Conservation (phyloP, 30 jellyfish, hydroid and myxozoan genomes). For the Nemopilema nomurai region DNA sequence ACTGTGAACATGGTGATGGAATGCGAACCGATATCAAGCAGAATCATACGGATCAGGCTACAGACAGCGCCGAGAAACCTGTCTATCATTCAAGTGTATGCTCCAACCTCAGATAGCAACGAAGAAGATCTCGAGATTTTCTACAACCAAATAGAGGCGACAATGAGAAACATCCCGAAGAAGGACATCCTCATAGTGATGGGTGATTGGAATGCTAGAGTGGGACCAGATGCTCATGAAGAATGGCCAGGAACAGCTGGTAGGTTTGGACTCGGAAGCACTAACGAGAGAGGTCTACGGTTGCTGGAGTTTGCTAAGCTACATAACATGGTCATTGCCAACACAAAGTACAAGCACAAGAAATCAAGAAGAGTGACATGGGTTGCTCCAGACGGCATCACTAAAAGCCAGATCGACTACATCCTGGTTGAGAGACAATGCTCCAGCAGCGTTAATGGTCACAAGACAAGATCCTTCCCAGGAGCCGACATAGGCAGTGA, state of each 20-base stretch:
- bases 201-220: conserved; percentile 60
- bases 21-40: conserved; percentile 51
- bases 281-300: conserved; percentile 24
- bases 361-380: conserved; percentile 26
- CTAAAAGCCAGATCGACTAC: conserved; percentile 25
- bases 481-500: conserved; percentile 53
- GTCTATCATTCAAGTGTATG: conserved; percentile 50
- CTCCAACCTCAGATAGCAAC: conserved; percentile 49
- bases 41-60: conserved; percentile 46
- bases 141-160: conserved; percentile 40
- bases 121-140: conserved; percentile 37
- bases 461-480: conserved; percentile 25
- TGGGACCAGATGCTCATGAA: conserved; percentile 52
- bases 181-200: conserved; percentile 35
- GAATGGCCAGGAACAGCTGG: conserved; percentile 65
- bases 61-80: conserved; percentile 22
- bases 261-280: conserved; percentile 42
- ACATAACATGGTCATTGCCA: conserved; percentile 42
- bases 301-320: conserved; percentile 25
- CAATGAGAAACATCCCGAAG: conserved; percentile 40
- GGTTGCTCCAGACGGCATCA: conserved; percentile 29
- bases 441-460: conserved; percentile 34
- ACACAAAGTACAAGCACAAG: conserved; percentile 37
- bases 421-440: conserved; percentile 37
- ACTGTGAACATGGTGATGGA: conserved; percentile 29